These are phyloP conservation scores for Oryzias curvinotus DNA, from an alignment of 2,113 vertebrate species.

Conservation along the genomic window DNA sequence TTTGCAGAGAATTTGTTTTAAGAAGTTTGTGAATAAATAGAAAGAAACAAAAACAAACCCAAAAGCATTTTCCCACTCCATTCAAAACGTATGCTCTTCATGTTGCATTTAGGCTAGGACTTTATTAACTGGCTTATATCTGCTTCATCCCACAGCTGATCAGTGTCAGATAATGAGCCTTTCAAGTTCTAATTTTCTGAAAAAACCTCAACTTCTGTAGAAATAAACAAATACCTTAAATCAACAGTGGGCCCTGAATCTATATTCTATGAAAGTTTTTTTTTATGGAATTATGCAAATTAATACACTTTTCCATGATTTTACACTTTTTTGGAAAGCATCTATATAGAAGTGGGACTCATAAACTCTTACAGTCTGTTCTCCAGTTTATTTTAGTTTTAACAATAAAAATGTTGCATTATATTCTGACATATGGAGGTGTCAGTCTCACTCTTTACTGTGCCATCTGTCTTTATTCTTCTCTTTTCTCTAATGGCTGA, in stretches of 20 bases:
- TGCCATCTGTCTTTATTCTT: constrained; percentile 12
- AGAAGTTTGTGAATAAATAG: too few relatives aligned
- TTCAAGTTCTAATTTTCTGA: too few relatives aligned
- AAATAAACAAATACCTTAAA: too few relatives aligned
- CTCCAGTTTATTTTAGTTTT: constrained; percentile 41
- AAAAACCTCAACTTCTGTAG: too few relatives aligned
- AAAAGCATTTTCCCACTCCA: constrained; percentile 48
- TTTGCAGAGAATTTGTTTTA: too few relatives aligned
- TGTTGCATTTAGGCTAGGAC: constrained; percentile 44
- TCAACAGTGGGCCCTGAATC: too few relatives aligned
- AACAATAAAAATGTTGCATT: constrained; percentile 27
- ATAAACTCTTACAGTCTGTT: constrained; percentile 8
- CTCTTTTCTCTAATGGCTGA: not conserved
- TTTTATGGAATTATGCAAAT: too few relatives aligned
- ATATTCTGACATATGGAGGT: constrained; percentile 38
- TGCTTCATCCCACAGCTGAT: constrained; percentile 42
- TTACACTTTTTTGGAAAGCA: too few relatives aligned
- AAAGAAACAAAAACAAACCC: constrained; percentile 5
- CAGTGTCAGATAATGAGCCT: constrained; percentile 25
- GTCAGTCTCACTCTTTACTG: constrained; percentile 7
- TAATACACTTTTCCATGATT: too few relatives aligned
- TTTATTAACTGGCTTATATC: constrained; percentile 60
- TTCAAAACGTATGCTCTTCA: constrained; percentile 37
- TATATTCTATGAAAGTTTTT: too few relatives aligned
- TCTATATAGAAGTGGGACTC: constrained; percentile 36